Base-by-base conservation (phyloP, 2,888 invertebrate genomes). In the Pegoplata infirma region DNA sequence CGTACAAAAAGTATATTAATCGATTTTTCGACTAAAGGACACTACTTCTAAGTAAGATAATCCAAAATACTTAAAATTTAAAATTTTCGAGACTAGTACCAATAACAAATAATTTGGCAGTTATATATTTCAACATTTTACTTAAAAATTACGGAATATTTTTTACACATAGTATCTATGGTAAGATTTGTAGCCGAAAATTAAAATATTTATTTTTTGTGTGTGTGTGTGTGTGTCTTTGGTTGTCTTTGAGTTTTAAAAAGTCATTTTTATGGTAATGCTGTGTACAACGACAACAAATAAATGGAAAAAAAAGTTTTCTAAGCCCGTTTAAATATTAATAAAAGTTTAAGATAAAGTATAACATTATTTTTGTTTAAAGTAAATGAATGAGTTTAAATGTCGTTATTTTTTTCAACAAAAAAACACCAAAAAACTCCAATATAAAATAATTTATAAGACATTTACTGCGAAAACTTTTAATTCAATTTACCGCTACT, bases 261-360 rank as follows among this genome's bases (percentile, higher is more conserved):
- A 63, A 68, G 53, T 51, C n/a, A 64, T 71, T 61, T 71, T 71
- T 71, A 71, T 76, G 71, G 32, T 61, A 66, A 76, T 71, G 46
- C 32, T 71, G 56, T 16, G 10, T 14, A 25, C 44, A 64, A 44
- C 40, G 47, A 53, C 49, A 53, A 16, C 28, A 58, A 32, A 58
- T 23, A 40, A 72, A 67, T 49, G 25, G 17, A 19, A 25, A 58
- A n/a, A n/a, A 72, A 72, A 76, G 55, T 76, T 76, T 72, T 72
- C 17, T 55, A 67, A 66, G 61, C 61, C 61, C 67, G 66, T 72
- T 76, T 67, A 67, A 67, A 76, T 76, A 72, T 67, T 76, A 76
- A 76, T 72, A 72, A 63, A 76, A 76, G 72, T 72, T 67, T 53
- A 56, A 56, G 67, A 67, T 61, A 76, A 76, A 61, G 53, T 66